Conservation (phyloP, 2,888 invertebrate species). For the Idaea straminata region DNA sequence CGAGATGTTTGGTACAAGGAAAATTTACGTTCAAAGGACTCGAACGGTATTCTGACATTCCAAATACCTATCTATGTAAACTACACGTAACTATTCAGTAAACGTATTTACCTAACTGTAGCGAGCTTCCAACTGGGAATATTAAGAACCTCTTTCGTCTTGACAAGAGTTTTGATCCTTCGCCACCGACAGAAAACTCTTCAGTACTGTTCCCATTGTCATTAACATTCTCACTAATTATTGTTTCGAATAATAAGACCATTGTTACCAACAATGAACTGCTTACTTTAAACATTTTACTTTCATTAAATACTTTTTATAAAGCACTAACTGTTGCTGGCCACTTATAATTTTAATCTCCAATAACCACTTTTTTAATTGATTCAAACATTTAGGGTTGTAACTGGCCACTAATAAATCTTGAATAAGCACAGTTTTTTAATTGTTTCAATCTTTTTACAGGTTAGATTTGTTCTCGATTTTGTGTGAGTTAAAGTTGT, state of each 20-base stretch:
- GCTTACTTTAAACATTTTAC: conserved; percentile 21
- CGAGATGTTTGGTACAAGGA: conserved; percentile 24
- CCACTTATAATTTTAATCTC: conserved; percentile 7
- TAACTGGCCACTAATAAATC: conserved; percentile 9
- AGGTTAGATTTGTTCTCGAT: conserved; percentile 18
- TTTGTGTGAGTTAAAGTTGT: conserved; percentile 34
- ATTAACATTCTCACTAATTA: conserved; percentile 41
- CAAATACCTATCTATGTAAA: conserved; percentile 25
- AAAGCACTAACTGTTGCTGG: conserved; percentile 7
- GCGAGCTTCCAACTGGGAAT: conserved; percentile 81
- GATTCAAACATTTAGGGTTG: not conserved
- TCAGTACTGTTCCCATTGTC: conserved; percentile 40
- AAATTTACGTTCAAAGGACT: conserved; percentile 26
- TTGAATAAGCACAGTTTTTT: not conserved
- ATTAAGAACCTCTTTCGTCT: conserved; percentile 80
- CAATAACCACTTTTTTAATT: too few relatives aligned
- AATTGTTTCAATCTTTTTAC: conserved; percentile 13
- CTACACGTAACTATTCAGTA: conserved; percentile 38
- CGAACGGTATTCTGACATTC: conserved; percentile 21
- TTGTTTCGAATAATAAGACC: conserved; percentile 37
- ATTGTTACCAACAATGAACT: conserved; percentile 26
- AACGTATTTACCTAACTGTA: conserved; percentile 76
- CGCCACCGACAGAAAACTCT: conserved; percentile 41
- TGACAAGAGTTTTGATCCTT: conserved; percentile 59
- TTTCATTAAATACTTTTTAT: conserved; percentile 14